These are phyloP conservation scores for Petrocephalus schoutedeni DNA, from an alignment of 2,797 vertebrate species.

Conservation along the genomic window DNA sequence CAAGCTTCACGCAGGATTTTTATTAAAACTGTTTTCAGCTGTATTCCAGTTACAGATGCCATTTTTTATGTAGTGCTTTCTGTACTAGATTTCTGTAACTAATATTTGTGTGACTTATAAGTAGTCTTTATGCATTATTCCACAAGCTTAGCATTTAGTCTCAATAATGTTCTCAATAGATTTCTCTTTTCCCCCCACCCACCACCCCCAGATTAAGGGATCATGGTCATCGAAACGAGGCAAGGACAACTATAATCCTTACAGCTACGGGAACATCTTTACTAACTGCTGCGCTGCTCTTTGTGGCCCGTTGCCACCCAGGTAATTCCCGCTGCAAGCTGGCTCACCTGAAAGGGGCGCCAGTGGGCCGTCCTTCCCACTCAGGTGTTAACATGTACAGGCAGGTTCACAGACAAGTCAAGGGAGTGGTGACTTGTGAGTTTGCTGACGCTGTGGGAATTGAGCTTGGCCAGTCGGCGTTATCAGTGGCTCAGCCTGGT, in stretches of 20 bases:
- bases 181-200: conserved; percentile 26
- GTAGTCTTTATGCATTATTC: background rate
- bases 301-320: conserved; percentile 92
- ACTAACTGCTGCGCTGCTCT: conserved; percentile 93
- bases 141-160: background rate
- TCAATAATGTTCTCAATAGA: too few species aligned
- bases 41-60: background rate
- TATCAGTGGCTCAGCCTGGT: background rate
- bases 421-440: background rate
- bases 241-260: conserved; percentile 97
- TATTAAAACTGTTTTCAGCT: background rate
- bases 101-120: background rate
- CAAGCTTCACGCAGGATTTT: background rate
- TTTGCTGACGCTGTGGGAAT: background rate
- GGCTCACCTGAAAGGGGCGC: background rate
- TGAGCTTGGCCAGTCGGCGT: background rate
- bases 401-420: background rate
- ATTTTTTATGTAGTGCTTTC: background rate
- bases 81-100: background rate
- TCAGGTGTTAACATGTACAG: background rate
- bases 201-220: conserved; percentile 84
- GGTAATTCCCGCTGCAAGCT: conserved; percentile 54
- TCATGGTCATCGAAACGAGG: conserved; percentile 97
- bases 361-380: background rate
- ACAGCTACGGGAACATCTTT: conserved; percentile 92